Percentiles rank a stretch among this genome's conserved stretches.
phyloP scores from a whole-genome alignment of 1,140 invertebrate species.

The Macrobrachium rosenbergii region DNA sequence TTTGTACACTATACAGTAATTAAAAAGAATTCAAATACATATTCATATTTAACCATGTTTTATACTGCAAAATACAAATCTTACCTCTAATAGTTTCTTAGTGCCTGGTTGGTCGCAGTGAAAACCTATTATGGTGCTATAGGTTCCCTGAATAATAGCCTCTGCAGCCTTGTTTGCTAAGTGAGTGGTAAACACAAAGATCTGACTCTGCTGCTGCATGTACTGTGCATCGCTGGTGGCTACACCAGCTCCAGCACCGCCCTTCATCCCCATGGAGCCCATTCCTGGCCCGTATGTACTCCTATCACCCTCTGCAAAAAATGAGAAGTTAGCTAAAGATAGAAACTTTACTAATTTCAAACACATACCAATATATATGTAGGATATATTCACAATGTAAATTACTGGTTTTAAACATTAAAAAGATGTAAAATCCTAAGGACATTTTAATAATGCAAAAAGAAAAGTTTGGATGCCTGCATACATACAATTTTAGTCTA shows the following conservation, averaged over 20 bases:
- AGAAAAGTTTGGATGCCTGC: too few species aligned
- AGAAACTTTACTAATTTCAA: not conserved
- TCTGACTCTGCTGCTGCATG: conserved; percentile 97
- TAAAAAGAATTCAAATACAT: not conserved
- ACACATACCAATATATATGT: too few species aligned
- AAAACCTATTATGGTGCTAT: conserved; percentile 92
- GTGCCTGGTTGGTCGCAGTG: conserved; percentile 95
- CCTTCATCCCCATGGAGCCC: conserved; percentile 28
- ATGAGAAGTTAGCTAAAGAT: conserved; percentile 7
- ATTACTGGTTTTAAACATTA: not conserved
- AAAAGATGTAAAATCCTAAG: not conserved
- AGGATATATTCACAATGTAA: too few species aligned
- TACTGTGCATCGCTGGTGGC: conserved; percentile 82
- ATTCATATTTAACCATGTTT: conserved; percentile 3
- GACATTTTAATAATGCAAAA: too few species aligned
- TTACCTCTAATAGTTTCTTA: conserved; percentile 93
- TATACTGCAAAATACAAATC: conserved; percentile 39
- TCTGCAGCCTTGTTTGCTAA: conserved; percentile 96
- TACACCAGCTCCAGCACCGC: conserved; percentile 61
- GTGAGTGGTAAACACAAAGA: conserved; percentile 96
- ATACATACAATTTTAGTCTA: too few species aligned
- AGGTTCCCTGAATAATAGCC: conserved; percentile 88
- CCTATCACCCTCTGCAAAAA: conserved; percentile 20
- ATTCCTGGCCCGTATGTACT: not conserved
- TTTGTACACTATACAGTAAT: too few species aligned